A percentile compares a stretch with the other conserved stretches of the same genome.
These are phyloP conservation scores for Arrhamphus sclerolepis DNA, from an alignment of 2,797 vertebrate genomes.

Conservation along the genomic window DNA sequence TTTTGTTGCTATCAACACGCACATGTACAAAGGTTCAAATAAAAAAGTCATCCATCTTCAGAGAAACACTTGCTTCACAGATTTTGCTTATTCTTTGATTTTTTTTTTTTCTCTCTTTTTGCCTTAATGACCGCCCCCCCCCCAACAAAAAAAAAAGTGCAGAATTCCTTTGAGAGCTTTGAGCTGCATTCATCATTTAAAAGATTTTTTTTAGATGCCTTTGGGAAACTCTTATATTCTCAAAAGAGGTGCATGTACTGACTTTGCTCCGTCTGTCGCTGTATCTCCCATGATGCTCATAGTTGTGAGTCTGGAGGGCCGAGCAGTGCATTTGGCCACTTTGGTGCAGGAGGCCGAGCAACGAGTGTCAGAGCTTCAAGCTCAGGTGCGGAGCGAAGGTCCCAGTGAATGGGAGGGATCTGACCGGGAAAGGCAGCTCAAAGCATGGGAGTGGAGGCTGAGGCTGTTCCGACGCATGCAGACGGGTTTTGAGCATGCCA, in stretches of 20 bases:
- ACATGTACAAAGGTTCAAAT: too few species aligned
- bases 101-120: too few species aligned
- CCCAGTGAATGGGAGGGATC: slow-evolving; percentile 79
- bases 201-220: background rate
- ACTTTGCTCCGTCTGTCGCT: slow-evolving; percentile 1
- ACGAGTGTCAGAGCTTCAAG: slow-evolving; percentile 84
- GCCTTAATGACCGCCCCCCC: too few species aligned
- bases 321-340: slow-evolving; percentile 85
- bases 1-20: too few species aligned
- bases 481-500: slow-evolving; percentile 84
- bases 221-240: too few species aligned
- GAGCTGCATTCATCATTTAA: background rate
- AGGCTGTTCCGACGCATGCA: slow-evolving; percentile 93
- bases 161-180: background rate
- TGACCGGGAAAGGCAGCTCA: slow-evolving; percentile 87
- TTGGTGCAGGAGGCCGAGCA: slow-evolving; percentile 90
- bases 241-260: background rate
- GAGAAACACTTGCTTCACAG: too few species aligned
- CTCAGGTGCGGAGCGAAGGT: slow-evolving; percentile 82
- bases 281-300: slow-evolving; percentile 9
- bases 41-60: too few species aligned
- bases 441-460: slow-evolving; percentile 91
- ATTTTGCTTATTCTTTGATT: background rate
- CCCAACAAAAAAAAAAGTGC: background rate
- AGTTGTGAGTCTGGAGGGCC: slow-evolving; percentile 90